phyloP scores from a whole-genome alignment of 1,140 invertebrate genomes.

The Apis laboriosa region DNA sequence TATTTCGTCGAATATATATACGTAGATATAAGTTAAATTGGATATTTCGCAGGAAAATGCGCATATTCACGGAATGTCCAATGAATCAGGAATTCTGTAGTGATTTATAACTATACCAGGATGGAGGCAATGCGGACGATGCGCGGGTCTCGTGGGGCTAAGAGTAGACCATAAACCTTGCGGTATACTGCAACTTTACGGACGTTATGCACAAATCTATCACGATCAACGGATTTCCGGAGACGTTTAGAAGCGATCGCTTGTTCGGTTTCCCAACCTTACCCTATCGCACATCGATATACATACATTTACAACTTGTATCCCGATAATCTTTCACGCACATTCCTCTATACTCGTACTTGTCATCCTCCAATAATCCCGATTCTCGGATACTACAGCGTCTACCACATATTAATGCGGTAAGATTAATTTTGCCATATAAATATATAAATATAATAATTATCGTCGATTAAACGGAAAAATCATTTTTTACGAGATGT shows the following conservation, averaged over 20 bases:
- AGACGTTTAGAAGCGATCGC: conserved; percentile 61
- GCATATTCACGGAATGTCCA: conserved; percentile 64
- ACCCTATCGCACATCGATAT: neutral
- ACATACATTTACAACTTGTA: neutral
- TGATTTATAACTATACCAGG: conserved; percentile 74
- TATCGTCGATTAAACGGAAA: too few relatives aligned
- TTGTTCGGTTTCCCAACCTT: conserved; percentile 14
- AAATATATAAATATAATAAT: too few relatives aligned
- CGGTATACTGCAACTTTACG: conserved; percentile 73
- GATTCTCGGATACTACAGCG: too few relatives aligned
- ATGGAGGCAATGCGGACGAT: conserved; percentile 54
- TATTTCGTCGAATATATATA: too few relatives aligned
- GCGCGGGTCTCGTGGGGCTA: conserved; percentile 67
- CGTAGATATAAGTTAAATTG: too few relatives aligned
- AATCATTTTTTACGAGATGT: too few relatives aligned
- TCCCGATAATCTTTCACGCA: neutral
- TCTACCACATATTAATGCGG: too few relatives aligned
- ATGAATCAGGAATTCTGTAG: conserved; percentile 71
- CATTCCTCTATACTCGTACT: neutral
- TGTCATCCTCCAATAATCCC: too few relatives aligned
- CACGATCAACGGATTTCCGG: conserved; percentile 73
- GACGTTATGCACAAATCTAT: conserved; percentile 75
- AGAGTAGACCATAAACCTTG: conserved; percentile 69
- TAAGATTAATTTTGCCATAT: too few relatives aligned
- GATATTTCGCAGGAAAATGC: conserved; percentile 54